A percentile compares a stretch with the other conserved stretches of the same genome.
phyloP scores from a whole-genome alignment of 37 sponge, comb jelly and placozoan species.

The Oopsacas minuta region DNA sequence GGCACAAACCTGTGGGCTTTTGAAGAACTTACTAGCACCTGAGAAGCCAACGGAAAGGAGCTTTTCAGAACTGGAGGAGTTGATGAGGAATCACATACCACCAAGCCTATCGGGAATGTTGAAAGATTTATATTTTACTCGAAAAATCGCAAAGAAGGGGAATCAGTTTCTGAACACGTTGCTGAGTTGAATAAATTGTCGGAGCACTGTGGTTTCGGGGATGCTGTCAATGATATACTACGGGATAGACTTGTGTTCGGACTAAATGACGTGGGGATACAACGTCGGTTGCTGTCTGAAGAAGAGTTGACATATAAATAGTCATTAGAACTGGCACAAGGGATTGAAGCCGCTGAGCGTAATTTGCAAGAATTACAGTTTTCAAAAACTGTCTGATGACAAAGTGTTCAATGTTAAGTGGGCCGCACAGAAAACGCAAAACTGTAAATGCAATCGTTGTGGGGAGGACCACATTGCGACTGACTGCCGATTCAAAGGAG shows the following conservation, averaged over 20 bases:
- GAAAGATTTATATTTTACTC: conserved; percentile 19
- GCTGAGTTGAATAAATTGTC: not conserved
- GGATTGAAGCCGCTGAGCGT: not conserved
- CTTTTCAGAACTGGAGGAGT: not conserved
- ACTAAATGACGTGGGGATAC: conserved; percentile 14
- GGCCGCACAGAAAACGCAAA: not conserved
- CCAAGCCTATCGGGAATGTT: conserved; percentile 22
- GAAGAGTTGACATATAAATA: conserved; percentile 1
- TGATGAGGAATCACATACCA: not conserved
- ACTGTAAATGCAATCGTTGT: not conserved
- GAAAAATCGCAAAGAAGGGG: conserved; percentile 16
- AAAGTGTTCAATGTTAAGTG: not conserved
- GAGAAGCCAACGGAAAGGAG: conserved; percentile 17
- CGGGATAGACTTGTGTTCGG: conserved; percentile 23
- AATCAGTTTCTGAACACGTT: not conserved
- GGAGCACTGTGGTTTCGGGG: conserved; percentile 25
- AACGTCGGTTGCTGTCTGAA: conserved; percentile 6
- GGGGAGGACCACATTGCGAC: too few relatives aligned
- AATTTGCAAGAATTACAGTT: not conserved
- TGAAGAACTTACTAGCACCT: conserved; percentile 11
- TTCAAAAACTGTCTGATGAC: not conserved
- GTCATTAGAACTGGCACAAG: conserved; percentile 18
- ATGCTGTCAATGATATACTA: conserved; percentile 16
- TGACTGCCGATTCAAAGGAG: conserved; percentile 12
- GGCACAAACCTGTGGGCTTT: not conserved